phyloP scores from a whole-genome alignment of 2,113 vertebrate genomes.

The Falco punctatus region DNA sequence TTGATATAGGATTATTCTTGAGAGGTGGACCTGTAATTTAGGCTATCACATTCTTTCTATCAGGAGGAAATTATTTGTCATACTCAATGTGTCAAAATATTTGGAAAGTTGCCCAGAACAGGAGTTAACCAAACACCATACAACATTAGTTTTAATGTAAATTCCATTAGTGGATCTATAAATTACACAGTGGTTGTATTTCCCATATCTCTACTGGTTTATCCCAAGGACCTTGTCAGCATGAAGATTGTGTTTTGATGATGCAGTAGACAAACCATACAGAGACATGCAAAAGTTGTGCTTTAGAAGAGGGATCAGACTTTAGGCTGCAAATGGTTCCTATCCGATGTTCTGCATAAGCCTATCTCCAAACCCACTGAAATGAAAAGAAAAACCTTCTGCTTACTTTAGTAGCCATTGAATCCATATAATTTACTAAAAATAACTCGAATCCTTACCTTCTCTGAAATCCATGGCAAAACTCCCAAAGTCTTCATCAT shows the following conservation, averaged over 20 bases:
- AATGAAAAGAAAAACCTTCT: background rate
- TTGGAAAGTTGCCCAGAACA: background rate
- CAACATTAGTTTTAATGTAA: background rate
- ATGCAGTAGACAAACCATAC: background rate
- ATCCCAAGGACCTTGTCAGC: background rate
- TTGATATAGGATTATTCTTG: background rate
- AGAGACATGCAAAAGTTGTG: background rate
- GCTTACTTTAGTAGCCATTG: accelerated
- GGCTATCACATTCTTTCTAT: background rate
- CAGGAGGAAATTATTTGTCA: background rate
- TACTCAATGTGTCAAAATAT: background rate
- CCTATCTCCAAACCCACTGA: background rate
- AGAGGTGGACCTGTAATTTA: slow-evolving; percentile 13
- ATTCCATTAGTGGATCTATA: background rate
- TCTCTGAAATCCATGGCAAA: background rate
- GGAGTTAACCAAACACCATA: background rate
- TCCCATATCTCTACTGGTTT: background rate
- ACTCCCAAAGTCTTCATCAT: background rate
- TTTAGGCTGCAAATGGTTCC: background rate
- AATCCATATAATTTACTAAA: background rate
- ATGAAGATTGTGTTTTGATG: background rate
- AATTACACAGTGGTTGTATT: background rate
- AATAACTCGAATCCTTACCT: background rate
- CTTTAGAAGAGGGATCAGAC: background rate
- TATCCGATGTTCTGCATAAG: accelerated